A percentile compares a stretch with the other conserved stretches of the same genome.
phyloP scores from a whole-genome alignment of 2,888 invertebrate genomes.

The Carterocephalus palaemon region DNA sequence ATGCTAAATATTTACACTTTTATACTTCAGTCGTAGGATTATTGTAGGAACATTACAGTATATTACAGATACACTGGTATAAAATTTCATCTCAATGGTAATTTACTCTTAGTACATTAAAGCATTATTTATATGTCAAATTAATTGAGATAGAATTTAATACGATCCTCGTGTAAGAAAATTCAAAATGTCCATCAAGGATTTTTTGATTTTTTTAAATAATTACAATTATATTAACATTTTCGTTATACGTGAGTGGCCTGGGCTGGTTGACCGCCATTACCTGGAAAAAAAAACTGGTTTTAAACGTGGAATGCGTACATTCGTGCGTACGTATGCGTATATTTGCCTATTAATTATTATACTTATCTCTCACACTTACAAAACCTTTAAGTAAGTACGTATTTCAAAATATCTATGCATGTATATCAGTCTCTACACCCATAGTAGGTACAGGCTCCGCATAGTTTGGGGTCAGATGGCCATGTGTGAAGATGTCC shows the following conservation, averaged over 20 bases:
- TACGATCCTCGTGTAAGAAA: slow-evolving; percentile 8
- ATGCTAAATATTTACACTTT: slow-evolving; percentile 34
- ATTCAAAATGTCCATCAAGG: slow-evolving; percentile 6
- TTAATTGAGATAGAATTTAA: slow-evolving; percentile 7
- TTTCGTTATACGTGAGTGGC: slow-evolving; percentile 63
- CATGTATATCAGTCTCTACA: no score
- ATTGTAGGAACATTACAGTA: slow-evolving; percentile 51
- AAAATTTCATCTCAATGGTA: slow-evolving; percentile 11
- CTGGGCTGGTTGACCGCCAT: slow-evolving; percentile 55
- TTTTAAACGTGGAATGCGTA: no score
- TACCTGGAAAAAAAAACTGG: slow-evolving; percentile 58
- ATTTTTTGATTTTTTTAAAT: slow-evolving; percentile 1
- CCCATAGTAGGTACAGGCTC: no score
- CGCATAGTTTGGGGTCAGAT: no score
- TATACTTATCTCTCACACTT: no score
- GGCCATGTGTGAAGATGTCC: no score
- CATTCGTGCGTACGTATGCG: no score
- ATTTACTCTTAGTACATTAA: not conserved
- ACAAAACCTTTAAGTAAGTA: no score
- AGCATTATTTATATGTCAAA: no score
- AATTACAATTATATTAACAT: slow-evolving; percentile 3
- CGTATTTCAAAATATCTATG: no score
- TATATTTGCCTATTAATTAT: no score
- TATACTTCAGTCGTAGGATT: slow-evolving; percentile 43
- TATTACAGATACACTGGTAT: slow-evolving; percentile 41